Percentiles rank a stretch among this genome's conserved stretches.
These are phyloP conservation scores for Aricia agestis DNA, from an alignment of 1,140 invertebrate genomes.

Conservation along the genomic window DNA sequence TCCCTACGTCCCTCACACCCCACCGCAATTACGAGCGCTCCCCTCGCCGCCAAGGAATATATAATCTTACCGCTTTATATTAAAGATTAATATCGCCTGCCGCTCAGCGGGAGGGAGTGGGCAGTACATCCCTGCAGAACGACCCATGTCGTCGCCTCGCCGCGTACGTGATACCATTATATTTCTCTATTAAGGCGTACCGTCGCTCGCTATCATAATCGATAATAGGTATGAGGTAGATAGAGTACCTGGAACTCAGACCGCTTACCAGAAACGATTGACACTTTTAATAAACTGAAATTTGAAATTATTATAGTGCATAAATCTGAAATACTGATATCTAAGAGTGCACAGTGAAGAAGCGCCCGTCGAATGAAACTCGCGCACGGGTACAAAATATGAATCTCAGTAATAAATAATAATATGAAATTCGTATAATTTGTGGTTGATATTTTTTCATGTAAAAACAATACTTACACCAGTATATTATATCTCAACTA, in stretches of 20 bases:
- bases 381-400: too few species aligned
- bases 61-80: constrained; percentile 52
- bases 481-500: too few species aligned
- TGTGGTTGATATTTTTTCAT: too few species aligned
- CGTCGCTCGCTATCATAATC: constrained; percentile 15
- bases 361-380: too few species aligned
- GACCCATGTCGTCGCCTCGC: constrained; percentile 55
- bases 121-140: constrained; percentile 50
- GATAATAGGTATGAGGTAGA: constrained; percentile 10
- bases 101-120: constrained; percentile 34
- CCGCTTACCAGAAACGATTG: neutral
- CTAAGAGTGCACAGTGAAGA: too few species aligned
- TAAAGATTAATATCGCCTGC: constrained; percentile 63
- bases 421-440: too few species aligned
- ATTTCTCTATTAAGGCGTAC: constrained; percentile 27
- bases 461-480: too few species aligned
- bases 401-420: too few species aligned
- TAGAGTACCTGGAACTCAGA: neutral
- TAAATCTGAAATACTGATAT: too few species aligned
- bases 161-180: constrained; percentile 42
- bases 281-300: neutral
- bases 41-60: constrained; percentile 41
- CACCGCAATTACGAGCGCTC: constrained; percentile 51
- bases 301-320: too few species aligned
- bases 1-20: constrained; percentile 65